Percentiles rank a stretch among this genome's conserved stretches.
Evolutionary conservation across 2,797 vertebrate genomes (phyloP).

Genomic region (Oreonectes daqikongensis): DNA sequence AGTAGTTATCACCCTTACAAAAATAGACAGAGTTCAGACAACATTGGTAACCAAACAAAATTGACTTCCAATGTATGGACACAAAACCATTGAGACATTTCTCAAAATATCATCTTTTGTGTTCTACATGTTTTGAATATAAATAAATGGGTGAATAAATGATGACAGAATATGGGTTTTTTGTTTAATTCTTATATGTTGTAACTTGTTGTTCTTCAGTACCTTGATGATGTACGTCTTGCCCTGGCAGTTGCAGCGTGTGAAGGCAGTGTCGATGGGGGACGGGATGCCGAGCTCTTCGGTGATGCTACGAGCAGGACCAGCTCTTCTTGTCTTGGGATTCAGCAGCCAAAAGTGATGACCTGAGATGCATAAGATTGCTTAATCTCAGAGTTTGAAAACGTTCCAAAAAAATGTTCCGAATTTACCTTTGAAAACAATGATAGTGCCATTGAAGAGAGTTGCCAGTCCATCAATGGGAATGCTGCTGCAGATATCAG

Average conservation of each 20-base stretch:
- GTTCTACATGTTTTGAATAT: too few relatives aligned
- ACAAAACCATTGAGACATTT: too few relatives aligned
- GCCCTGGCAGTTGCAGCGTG: conserved; percentile 86
- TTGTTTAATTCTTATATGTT: too few relatives aligned
- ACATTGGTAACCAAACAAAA: too few relatives aligned
- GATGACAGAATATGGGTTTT: too few relatives aligned
- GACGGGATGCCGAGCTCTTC: conserved; percentile 84
- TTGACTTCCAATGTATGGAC: too few relatives aligned
- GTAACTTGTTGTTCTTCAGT: background rate
- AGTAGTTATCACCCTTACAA: conserved; percentile 81
- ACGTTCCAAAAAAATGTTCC: too few relatives aligned
- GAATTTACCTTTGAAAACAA: conserved; percentile 86
- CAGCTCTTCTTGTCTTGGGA: conserved; percentile 67
- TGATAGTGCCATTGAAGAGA: conserved; percentile 83
- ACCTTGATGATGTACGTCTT: conserved; percentile 92
- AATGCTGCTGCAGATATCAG: conserved; percentile 80
- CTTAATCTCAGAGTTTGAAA: background rate
- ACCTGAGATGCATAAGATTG: conserved; percentile 68
- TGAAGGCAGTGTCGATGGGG: conserved; percentile 80
- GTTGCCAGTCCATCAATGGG: conserved; percentile 83
- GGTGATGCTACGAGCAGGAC: conserved; percentile 76
- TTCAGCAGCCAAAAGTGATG: conserved; percentile 86
- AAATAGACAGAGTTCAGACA: background rate
- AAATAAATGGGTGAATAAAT: too few relatives aligned
- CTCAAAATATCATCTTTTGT: too few relatives aligned